These are phyloP conservation scores for Dryocosmus kuriphilus DNA, from an alignment of 2,888 invertebrate genomes.

Conservation along the genomic window DNA sequence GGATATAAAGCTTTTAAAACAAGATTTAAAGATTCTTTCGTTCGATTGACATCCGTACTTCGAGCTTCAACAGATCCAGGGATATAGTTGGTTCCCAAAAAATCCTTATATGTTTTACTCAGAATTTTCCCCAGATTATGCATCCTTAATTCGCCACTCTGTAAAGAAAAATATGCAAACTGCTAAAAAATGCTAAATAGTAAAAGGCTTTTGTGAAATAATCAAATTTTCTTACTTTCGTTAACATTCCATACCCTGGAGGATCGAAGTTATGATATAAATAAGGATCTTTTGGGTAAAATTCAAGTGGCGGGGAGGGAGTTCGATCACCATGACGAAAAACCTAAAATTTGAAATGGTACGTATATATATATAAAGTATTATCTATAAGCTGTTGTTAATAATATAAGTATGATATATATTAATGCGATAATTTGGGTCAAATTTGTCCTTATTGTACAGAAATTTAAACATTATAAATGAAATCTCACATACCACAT, in stretches of 20 bases:
- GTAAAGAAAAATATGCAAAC: slow-evolving; percentile 46
- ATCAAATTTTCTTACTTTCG: slow-evolving; percentile 53
- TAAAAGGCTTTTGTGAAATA: neutral
- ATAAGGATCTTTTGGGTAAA: slow-evolving; percentile 58
- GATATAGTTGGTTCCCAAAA: slow-evolving; percentile 78
- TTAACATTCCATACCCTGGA: slow-evolving; percentile 57
- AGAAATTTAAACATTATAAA: neutral
- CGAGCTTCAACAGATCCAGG: slow-evolving; percentile 74
- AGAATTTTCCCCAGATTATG: slow-evolving; percentile 79
- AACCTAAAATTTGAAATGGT: slow-evolving; percentile 50
- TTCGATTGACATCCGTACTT: slow-evolving; percentile 85
- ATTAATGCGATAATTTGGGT: neutral
- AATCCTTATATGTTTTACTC: slow-evolving; percentile 77
- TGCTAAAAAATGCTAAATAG: neutral
- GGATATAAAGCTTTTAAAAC: slow-evolving; percentile 85
- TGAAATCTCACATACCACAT: neutral
- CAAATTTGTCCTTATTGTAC: neutral
- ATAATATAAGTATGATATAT: too few species aligned
- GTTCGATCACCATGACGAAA: slow-evolving; percentile 62
- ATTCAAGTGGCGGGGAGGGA: slow-evolving; percentile 49
- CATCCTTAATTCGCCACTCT: slow-evolving; percentile 80
- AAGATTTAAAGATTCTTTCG: slow-evolving; percentile 85
- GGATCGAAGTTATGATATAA: slow-evolving; percentile 52
- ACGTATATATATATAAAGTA: too few species aligned
- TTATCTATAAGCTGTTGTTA: too few species aligned